phyloP scores from a whole-genome alignment of 1,140 invertebrate species.

The Atta colombica region DNA sequence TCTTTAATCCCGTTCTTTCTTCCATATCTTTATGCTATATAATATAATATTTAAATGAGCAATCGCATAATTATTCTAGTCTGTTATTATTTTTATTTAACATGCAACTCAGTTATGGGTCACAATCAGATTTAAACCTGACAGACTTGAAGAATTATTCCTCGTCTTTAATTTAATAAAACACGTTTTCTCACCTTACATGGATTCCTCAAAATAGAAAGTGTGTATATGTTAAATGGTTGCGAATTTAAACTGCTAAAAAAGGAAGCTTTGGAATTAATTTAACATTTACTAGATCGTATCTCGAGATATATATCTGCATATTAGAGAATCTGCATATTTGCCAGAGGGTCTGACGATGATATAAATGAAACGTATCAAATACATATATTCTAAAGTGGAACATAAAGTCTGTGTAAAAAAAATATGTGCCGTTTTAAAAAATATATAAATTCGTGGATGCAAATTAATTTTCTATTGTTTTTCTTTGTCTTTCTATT shows the following conservation, averaged over 20 bases:
- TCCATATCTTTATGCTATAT: background rate
- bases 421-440: background rate
- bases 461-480: background rate
- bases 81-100: conserved; percentile 18
- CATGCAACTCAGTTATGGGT: background rate
- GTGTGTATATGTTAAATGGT: background rate
- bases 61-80: background rate
- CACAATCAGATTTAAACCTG: conserved; percentile 19
- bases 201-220: conserved; percentile 1
- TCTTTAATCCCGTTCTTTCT: background rate
- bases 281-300: conserved; percentile 6
- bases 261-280: conserved; percentile 23
- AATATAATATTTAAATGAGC: background rate
- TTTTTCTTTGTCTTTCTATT: background rate
- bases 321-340: background rate
- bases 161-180: background rate
- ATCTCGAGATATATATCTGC: background rate
- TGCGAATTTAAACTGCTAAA: conserved; percentile 11
- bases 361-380: background rate
- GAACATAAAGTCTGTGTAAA: background rate
- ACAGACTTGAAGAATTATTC: background rate
- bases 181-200: background rate
- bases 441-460: conserved; percentile 7
- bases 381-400: background rate
- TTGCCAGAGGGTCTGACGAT: background rate